Base-by-base conservation (phyloP, 1,140 invertebrate genomes). In the Lepidostoma basale region DNA sequence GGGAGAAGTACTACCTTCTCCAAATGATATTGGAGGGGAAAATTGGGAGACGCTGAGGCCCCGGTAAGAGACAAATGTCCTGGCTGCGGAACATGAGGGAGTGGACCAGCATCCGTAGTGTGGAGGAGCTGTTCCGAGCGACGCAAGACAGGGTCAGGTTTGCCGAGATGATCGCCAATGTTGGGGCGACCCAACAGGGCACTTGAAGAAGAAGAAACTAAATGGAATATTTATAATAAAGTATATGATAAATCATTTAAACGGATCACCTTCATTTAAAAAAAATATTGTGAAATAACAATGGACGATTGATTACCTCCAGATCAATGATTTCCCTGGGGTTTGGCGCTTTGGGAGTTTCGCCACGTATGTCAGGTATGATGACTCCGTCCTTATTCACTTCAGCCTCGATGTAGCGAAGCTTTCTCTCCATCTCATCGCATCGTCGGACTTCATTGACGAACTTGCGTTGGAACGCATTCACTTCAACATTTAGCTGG, bases 251-350 rank as follows among this genome's bases (percentile, higher is more conserved):
- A 26, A 47, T 20, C 4, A 28, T 47, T 23, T 3, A 20, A 69
- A 66, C 9, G 6, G 8, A 8, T 30, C 10, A 28, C 10, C 25
- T 58, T 23, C 14, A 26, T 58, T 10, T 56, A 60, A 67, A 25
- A 23, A 54, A n/a, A 4, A 47, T 8, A 22, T 69, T 59, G 33
- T 36, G n/a, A 8, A 36, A n/a, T n/a, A n/a, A n/a, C n/a, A n/a
- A n/a, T n/a, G n/a, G n/a, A n/a, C n/a, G 42, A 6, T 45, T 6
- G 16, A 69, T 77, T 82, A 95, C 93, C 88, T 98, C 96, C 67
- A 98, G 84, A 81, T 98, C 93, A 74, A 98, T 98, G 81, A 98
- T 98, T 83, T 98, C 97, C 67, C 96, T 87, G 5, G 97, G 96
- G 77, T 95, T 96, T 3, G 97, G 97, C 8, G 97, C 97, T 74